These are phyloP conservation scores for Rhynchonycteris naso DNA, from an alignment of 2,797 vertebrate genomes.

Conservation along the genomic window DNA sequence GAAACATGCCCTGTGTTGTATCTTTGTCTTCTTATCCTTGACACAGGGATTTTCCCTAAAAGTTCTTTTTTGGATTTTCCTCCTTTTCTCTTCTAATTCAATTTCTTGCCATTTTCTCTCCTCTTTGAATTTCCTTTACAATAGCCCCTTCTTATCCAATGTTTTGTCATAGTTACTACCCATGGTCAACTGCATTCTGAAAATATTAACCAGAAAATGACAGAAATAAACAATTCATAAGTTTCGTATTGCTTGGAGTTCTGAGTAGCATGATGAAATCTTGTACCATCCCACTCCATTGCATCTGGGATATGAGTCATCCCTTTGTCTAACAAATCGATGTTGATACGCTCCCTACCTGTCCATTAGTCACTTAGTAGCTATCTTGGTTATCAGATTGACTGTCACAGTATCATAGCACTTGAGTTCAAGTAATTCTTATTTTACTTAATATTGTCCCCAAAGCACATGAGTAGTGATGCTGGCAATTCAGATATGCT, in stretches of 20 bases:
- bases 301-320: not conserved
- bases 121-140: slow-evolving; percentile 26
- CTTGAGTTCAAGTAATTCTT: not conserved
- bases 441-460: not conserved
- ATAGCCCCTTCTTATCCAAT: not conserved
- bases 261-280: not conserved
- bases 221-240: not conserved
- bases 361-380: not conserved
- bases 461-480: not conserved
- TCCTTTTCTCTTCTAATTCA: slow-evolving; percentile 23
- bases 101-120: slow-evolving; percentile 22
- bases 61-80: slow-evolving; percentile 24
- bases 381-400: not conserved
- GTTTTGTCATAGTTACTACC: not conserved
- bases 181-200: not conserved
- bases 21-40: slow-evolving; percentile 22
- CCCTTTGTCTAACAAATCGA: not conserved
- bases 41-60: slow-evolving; percentile 59
- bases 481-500: not conserved
- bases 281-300: not conserved
- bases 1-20: not conserved
- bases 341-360: not conserved
- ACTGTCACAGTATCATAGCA: not conserved
- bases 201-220: not conserved
- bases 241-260: not conserved